Base-by-base conservation (phyloP, 2,113 vertebrate species). In the Elephas maximus region DNA sequence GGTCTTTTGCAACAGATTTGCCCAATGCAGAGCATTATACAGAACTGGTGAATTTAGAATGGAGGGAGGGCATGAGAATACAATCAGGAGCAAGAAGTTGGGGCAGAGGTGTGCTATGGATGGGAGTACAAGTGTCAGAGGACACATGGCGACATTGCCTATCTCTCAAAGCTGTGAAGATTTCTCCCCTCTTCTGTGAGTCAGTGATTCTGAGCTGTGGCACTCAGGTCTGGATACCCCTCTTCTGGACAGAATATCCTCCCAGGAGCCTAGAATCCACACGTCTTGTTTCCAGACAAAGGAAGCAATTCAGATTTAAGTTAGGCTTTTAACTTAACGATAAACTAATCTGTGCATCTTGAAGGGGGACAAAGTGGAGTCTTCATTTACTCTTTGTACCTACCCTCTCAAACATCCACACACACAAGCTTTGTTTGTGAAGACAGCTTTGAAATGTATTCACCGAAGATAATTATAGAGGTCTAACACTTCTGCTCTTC, bases 401-500 rank as follows among this genome's bases (percentile, higher is more conserved):
- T 90, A 0, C 45, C 45, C 33, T 63, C 82, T 67, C 1, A 1
- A 44, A 51, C 79, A 90, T 81, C 62, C 94, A 69, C 87, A 85
- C 23, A 33, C 48, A 53, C 51, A 48, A 77, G 94, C 93, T 74
- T 97, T 60, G 90, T 94, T 98, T 92, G 85, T 96, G 97, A 98
- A 98, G 90, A 97, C 65, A 88, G 96, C 96, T 98, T 98, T 98
- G 96, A 98, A 98, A 98, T 97, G 78, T 98, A 96, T 98, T 98
- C 69, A 98, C 89, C 96, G 89, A 97, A 97, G 91, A 88, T 98
- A 98, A 99, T 98, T 99, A 97, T 69, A 98, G 91, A 98, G 95
- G 94, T 95, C 95, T 98, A 98, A 98, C 90, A 97, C 53, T 98
- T 97, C 97, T 97, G 98, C 96, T 98, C 93, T 97, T 98, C 94